Evolutionary conservation across 37 sponge, comb jelly and placozoan species (phyloP).

Genomic region (Halichondria panicea): DNA sequence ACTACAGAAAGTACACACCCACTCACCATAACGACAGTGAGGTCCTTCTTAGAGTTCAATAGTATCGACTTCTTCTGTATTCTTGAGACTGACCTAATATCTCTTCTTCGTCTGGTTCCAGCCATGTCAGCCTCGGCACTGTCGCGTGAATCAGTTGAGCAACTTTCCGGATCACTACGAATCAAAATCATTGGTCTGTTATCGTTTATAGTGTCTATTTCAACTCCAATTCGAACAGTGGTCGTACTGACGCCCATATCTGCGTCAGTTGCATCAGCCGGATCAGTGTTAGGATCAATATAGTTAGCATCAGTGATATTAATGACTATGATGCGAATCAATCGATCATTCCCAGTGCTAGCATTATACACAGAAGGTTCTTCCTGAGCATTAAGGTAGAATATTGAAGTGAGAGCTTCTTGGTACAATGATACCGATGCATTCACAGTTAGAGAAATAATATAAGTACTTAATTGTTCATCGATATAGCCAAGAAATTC

Average conservation of each 20-base stretch:
- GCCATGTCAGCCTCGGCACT: not conserved
- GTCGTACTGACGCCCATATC: slow-evolving; percentile 11
- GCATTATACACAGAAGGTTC: slow-evolving; percentile 44
- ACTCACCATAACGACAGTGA: slow-evolving; percentile 2
- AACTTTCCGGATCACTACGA: slow-evolving; percentile 1
- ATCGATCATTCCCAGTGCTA: not conserved
- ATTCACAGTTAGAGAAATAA: not conserved
- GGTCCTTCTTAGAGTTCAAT: too few species aligned
- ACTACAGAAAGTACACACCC: not conserved
- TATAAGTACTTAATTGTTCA: not conserved
- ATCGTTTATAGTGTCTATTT: slow-evolving; percentile 37
- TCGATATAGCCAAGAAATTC: not conserved
- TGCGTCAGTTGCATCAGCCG: not conserved
- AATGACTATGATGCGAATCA: slow-evolving; percentile 12
- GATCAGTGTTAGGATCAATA: not conserved
- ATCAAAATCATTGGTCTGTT: slow-evolving; percentile 37
- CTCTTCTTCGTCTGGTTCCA: slow-evolving; percentile 19
- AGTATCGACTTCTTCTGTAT: not conserved
- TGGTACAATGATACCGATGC: not conserved
- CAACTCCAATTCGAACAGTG: not conserved
- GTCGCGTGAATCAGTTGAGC: not conserved
- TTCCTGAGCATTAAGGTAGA: slow-evolving; percentile 15
- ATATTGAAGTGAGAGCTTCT: not conserved
- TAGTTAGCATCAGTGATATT: slow-evolving; percentile 29
- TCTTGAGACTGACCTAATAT: slow-evolving; percentile 8